Conservation (phyloP, 1,140 invertebrate species). For the Archivesica marissinica region DNA sequence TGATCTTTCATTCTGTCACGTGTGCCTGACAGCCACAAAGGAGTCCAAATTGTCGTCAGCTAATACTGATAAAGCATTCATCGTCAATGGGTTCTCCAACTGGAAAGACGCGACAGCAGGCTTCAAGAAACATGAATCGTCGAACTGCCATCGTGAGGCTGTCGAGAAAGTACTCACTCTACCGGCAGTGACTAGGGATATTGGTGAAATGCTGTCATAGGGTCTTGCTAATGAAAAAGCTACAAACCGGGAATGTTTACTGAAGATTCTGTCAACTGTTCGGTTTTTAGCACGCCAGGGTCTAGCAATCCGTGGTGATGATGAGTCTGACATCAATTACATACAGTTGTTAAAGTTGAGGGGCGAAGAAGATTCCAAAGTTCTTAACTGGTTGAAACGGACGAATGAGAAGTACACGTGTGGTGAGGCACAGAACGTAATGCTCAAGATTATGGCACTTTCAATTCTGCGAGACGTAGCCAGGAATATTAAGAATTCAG, state of each 20-base stretch:
- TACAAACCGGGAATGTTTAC: neutral
- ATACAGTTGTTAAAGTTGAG: too few species aligned
- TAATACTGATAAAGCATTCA: conserved; percentile 4
- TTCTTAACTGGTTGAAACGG: conserved; percentile 14
- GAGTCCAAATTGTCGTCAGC: neutral
- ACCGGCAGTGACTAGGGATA: conserved; percentile 1
- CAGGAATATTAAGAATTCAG: neutral
- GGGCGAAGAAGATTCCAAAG: neutral
- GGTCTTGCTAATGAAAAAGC: neutral
- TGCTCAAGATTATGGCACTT: neutral
- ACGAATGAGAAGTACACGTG: conserved; percentile 28
- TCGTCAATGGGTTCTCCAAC: conserved; percentile 24
- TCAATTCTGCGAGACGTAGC: neutral
- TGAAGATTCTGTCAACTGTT: neutral
- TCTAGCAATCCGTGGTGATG: conserved; percentile 8
- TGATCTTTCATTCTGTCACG: conserved; percentile 18
- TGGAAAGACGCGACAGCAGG: conserved; percentile 19
- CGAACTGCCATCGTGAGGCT: conserved; percentile 6
- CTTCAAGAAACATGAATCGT: conserved; percentile 21
- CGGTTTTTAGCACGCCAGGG: conserved; percentile 21
- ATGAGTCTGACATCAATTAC: conserved; percentile 16
- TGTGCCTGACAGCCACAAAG: neutral
- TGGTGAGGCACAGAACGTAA: conserved; percentile 9
- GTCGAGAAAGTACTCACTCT: neutral
- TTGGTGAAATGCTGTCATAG: conserved; percentile 30